Percentiles rank a stretch among this genome's conserved stretches.
phyloP scores from a whole-genome alignment of 2,113 vertebrate genomes.

The Merops nubicus region DNA sequence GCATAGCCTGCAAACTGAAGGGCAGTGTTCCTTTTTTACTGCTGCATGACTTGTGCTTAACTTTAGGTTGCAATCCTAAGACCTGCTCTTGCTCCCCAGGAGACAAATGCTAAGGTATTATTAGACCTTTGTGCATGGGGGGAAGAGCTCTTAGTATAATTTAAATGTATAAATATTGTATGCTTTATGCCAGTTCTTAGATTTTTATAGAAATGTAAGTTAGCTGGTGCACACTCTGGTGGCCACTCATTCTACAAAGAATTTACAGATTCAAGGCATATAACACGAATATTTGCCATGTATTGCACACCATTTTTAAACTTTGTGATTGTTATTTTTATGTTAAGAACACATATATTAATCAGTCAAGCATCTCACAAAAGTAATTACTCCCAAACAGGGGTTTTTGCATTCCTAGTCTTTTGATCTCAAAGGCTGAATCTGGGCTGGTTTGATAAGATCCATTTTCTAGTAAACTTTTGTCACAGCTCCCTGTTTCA shows the following conservation, averaged over 20 bases:
- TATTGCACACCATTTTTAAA: not conserved
- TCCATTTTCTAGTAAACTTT: not conserved
- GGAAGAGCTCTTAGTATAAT: not conserved
- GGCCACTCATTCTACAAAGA: not conserved
- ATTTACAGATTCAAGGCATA: not conserved
- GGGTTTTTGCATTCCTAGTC: not conserved
- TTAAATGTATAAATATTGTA: conserved; percentile 49
- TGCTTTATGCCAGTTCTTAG: not conserved
- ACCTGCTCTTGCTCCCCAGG: not conserved
- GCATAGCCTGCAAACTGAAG: not conserved
- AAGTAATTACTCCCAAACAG: not conserved
- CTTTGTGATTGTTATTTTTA: not conserved
- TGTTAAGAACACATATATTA: not conserved
- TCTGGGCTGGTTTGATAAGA: not conserved
- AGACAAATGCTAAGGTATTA: not conserved
- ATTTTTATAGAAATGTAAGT: not conserved
- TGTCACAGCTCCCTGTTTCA: not conserved
- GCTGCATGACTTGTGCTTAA: not conserved
- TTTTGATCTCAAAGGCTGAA: not conserved
- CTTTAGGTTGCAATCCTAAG: not conserved
- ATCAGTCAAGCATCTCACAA: not conserved
- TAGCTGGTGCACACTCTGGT: conserved; percentile 8
- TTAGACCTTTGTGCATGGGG: not conserved
- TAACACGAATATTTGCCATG: not conserved
- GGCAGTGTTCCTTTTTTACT: not conserved